These are phyloP conservation scores for Drosophila paramelanica DNA, from an alignment of 2,888 invertebrate genomes.

Conservation along the genomic window DNA sequence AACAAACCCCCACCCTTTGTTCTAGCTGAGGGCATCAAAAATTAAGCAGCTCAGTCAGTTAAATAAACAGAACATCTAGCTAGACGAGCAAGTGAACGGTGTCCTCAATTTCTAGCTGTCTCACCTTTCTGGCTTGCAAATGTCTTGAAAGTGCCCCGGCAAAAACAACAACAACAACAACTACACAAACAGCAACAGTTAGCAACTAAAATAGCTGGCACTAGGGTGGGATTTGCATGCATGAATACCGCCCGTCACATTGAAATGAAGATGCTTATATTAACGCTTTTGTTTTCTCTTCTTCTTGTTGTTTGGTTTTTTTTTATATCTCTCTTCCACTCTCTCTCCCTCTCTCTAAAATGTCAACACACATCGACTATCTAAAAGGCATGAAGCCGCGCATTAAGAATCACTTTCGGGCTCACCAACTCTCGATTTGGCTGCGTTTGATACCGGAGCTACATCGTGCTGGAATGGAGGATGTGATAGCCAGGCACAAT, in stretches of 20 bases:
- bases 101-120: slow-evolving; percentile 39
- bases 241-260: slow-evolving; percentile 23
- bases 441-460: slow-evolving; percentile 96
- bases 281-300: slow-evolving; percentile 40
- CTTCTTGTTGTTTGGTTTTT: slow-evolving; percentile 23
- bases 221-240: slow-evolving; percentile 58
- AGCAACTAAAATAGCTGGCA: slow-evolving; percentile 48
- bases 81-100: slow-evolving; percentile 19
- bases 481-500: slow-evolving; percentile 94
- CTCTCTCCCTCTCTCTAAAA: not conserved
- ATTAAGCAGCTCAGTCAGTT: slow-evolving; percentile 59
- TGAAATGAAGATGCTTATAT: slow-evolving; percentile 54
- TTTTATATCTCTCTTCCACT: not conserved
- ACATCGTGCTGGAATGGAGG: slow-evolving; percentile 94
- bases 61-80: slow-evolving; percentile 60
- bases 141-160: slow-evolving; percentile 42
- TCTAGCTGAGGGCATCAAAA: slow-evolving; percentile 58
- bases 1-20: slow-evolving; percentile 23
- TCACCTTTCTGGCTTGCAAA: slow-evolving; percentile 63
- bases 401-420: slow-evolving; percentile 96
- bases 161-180: slow-evolving; percentile 3
- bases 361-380: slow-evolving; percentile 11
- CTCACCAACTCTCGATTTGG: slow-evolving; percentile 98
- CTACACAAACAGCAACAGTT: slow-evolving; percentile 11
- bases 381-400: slow-evolving; percentile 93